phyloP scores from a whole-genome alignment of 2,888 invertebrate genomes.

The Phaedon cochleariae region DNA sequence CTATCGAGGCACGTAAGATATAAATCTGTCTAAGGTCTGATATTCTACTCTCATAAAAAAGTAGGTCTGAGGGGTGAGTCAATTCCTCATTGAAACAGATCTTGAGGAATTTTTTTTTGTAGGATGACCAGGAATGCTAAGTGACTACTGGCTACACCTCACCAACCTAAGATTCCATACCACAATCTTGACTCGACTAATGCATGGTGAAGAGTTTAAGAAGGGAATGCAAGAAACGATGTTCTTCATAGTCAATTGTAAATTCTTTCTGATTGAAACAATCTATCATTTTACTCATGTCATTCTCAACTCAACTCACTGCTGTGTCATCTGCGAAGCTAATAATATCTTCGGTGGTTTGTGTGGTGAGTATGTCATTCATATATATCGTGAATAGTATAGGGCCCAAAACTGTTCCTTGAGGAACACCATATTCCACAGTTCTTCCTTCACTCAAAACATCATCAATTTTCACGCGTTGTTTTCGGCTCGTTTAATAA shows the following conservation, averaged over 20 bases:
- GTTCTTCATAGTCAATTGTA: no score
- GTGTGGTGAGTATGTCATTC: conserved; percentile 1
- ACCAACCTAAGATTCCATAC: conserved; percentile 4
- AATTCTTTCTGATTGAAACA: background rate
- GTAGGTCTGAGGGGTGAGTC: background rate
- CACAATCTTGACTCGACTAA: conserved; percentile 3
- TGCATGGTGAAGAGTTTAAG: background rate
- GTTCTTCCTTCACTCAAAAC: background rate
- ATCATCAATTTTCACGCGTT: background rate
- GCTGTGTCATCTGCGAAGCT: conserved; percentile 2
- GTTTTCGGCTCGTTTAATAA: background rate
- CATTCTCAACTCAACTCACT: background rate
- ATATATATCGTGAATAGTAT: background rate
- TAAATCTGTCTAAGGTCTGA: conserved; percentile 2
- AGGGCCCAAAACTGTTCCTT: background rate
- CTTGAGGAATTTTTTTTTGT: conserved; percentile 8
- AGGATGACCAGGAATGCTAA: background rate
- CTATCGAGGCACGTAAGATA: background rate
- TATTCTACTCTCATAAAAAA: background rate
- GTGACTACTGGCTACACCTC: conserved; percentile 5
- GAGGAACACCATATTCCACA: background rate
- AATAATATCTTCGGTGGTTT: background rate
- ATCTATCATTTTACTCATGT: conserved; percentile 1
- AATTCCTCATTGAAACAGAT: conserved; percentile 1
- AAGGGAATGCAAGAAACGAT: no score